Percentiles rank a stretch among this genome's conserved stretches.
phyloP scores from a whole-genome alignment of 2,888 invertebrate species.

The Liopterus haemorrhoidalis region DNA sequence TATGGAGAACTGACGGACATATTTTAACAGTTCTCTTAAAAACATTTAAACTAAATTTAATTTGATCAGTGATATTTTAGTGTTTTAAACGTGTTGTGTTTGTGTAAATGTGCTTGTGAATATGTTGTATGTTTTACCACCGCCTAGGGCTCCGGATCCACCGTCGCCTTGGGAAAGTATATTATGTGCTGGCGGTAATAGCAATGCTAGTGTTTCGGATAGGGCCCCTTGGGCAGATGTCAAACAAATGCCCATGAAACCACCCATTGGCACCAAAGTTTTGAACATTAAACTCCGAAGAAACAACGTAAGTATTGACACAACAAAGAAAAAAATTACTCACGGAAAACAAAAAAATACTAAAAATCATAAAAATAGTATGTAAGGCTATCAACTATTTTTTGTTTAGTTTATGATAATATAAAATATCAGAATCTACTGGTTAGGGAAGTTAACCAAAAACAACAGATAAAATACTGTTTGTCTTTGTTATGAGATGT shows the following conservation, averaged over 20 bases:
- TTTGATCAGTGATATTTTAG: neutral
- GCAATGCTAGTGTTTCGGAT: slow-evolving; percentile 21
- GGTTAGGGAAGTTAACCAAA: no score
- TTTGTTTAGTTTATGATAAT: no score
- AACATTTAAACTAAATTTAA: slow-evolving; percentile 10
- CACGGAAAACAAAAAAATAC: no score
- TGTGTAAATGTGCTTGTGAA: slow-evolving; percentile 29
- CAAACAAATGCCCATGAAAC: slow-evolving; percentile 8
- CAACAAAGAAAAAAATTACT: no score
- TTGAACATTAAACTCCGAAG: slow-evolving; percentile 10
- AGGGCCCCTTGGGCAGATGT: slow-evolving; percentile 4
- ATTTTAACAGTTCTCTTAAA: no score
- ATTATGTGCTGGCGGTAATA: slow-evolving; percentile 38
- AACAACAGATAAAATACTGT: no score
- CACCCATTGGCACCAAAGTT: slow-evolving; percentile 16
- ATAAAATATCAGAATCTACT: no score
- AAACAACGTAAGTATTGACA: slow-evolving; percentile 18
- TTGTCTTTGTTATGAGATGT: no score
- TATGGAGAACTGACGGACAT: no score
- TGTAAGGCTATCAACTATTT: no score
- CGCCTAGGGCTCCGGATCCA: slow-evolving; percentile 47
- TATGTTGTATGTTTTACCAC: slow-evolving; percentile 50
- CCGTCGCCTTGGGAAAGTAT: slow-evolving; percentile 50
- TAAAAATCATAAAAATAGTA: no score
- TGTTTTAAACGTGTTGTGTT: neutral